Evolutionary conservation across 2,888 invertebrate species (phyloP).

Genomic region (Eilema griseolum): DNA sequence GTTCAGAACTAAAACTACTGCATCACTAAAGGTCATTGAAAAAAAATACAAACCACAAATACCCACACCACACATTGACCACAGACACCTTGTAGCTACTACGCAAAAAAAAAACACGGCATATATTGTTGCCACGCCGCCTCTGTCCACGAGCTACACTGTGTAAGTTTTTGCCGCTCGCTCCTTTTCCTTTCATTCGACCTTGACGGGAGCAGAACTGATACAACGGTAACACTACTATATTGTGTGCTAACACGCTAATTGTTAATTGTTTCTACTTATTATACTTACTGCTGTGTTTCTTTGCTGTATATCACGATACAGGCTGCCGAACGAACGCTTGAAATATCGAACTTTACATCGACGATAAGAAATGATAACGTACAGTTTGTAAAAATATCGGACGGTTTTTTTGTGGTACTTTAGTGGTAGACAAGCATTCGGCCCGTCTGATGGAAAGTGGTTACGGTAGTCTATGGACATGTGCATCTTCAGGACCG

Average conservation of each 20-base stretch:
- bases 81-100: neutral
- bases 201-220: slow-evolving; percentile 65
- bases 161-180: slow-evolving; percentile 63
- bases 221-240: slow-evolving; percentile 44
- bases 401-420: no score
- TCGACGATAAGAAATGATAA: neutral
- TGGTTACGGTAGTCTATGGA: no score
- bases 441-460: no score
- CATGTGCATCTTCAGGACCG: no score
- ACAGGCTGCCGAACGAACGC: neutral
- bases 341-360: neutral
- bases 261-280: slow-evolving; percentile 44
- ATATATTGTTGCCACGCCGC: slow-evolving; percentile 30
- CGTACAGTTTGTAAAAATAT: no score
- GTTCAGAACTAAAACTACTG: neutral
- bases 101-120: slow-evolving; percentile 4
- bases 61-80: neutral
- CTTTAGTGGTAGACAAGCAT: no score
- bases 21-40: neutral
- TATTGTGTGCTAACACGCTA: slow-evolving; percentile 39
- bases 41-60: slow-evolving; percentile 1
- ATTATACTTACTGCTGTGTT: slow-evolving; percentile 12
- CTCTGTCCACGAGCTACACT: slow-evolving; percentile 60
- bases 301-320: neutral
- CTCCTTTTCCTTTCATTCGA: slow-evolving; percentile 82